Evolutionary conservation across 2,797 vertebrate species (phyloP), one percentile per base, ranked within the genome.

Genomic region (Mallotus villosus): DNA sequence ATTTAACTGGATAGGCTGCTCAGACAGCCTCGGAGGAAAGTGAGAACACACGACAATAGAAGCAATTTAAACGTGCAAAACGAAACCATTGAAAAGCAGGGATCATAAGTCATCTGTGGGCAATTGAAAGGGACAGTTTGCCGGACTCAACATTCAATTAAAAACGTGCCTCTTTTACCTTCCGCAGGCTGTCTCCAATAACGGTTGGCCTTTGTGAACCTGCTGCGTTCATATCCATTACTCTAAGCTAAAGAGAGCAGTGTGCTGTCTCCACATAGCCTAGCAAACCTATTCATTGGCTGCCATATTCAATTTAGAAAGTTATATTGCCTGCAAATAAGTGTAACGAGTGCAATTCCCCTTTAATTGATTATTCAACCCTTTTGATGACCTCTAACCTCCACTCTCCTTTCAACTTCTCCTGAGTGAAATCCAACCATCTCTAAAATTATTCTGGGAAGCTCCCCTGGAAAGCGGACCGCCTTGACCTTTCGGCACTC

Each of bases 1-100:
- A 92, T 92, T 94, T 92, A 92, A 94, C 88, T 91, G 88, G 89
- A 94, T 94, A 90, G 81, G 83, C 77, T 75, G 79, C 86, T 83
- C 86, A 90, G 90, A 81, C 81, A 79, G 87, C 89, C 85, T 12
- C 79, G 1, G 82, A 83, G 81, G 77, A 76, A 84, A 92, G 70
- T 68, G 82, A 86, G 76, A 74, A 81, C 72, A 70, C 75, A 22
- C 71, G 74, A 90, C 86, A 92, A 92, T 90, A 80, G 87, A 90
- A 76, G 83, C 81, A 88, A 92, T 92, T 92, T 87, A 83, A 89
- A 86, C 46, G 71, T 83, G 84, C 81, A 86, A 91, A 90, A 81
- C 5, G 79, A 91, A 88, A 86, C 84, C 81, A 76, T 86, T 90
- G 80, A 89, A 84, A 79, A 76, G 24, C 57, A 55, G n/a, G 51